Evolutionary conservation across 2,797 vertebrate genomes (phyloP).

Genomic region (Scolopax rusticola): DNA sequence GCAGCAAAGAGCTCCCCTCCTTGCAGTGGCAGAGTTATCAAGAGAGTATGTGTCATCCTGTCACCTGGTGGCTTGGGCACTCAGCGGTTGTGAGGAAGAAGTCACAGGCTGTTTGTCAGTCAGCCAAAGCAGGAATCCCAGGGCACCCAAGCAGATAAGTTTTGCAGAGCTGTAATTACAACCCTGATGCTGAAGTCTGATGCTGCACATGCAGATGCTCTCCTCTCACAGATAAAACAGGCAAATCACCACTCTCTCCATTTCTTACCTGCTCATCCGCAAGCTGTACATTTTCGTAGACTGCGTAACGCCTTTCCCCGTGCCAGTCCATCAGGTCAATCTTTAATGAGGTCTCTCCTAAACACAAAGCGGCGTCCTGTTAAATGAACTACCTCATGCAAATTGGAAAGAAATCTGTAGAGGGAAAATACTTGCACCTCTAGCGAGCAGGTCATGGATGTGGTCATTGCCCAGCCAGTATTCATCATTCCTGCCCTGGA

Average conservation of each 20-base stretch:
- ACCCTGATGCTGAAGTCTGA: neutral
- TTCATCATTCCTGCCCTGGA: conserved; percentile 89
- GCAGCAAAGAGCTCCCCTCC: neutral
- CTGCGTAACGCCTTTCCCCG: conserved; percentile 82
- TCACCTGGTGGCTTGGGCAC: neutral
- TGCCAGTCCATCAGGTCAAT: conserved; percentile 92
- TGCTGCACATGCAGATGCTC: neutral
- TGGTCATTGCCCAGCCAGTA: conserved; percentile 92
- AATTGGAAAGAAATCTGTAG: neutral
- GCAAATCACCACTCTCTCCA: neutral
- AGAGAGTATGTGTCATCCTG: rapidly evolving
- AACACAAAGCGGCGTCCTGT: neutral
- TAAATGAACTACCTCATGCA: neutral
- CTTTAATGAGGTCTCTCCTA: conserved; percentile 87
- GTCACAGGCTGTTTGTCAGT: neutral
- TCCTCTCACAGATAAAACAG: neutral
- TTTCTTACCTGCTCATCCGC: conserved; percentile 82
- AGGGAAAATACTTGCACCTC: conserved; percentile 73
- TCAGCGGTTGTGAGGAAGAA: neutral
- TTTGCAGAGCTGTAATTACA: neutral
- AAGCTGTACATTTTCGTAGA: conserved; percentile 89
- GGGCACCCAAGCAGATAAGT: neutral
- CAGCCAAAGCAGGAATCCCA: neutral
- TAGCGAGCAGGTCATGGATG: conserved; percentile 82
- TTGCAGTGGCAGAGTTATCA: neutral